Percentiles rank a stretch among this genome's conserved stretches.
Evolutionary conservation across 1,140 invertebrate species (phyloP).

Genomic region (Calycopis cecrops): DNA sequence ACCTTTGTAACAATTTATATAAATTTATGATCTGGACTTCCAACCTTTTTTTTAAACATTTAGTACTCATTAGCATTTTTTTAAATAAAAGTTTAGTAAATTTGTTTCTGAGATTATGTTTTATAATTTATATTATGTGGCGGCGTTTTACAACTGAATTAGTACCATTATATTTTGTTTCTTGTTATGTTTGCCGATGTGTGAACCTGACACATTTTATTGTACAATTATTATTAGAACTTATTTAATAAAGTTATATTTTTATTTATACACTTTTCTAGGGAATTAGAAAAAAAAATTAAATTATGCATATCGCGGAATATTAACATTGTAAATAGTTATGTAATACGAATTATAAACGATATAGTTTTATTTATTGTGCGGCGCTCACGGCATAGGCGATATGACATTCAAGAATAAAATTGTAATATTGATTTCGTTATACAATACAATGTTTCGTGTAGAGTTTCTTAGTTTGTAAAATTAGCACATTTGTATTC

Average conservation of each 20-base stretch:
- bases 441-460: neutral
- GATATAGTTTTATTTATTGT: conserved; percentile 39
- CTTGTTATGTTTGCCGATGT: conserved; percentile 69
- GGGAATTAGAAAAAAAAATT: conserved; percentile 56
- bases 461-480: conserved; percentile 29
- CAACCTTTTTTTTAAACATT: conserved; percentile 9
- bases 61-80: conserved; percentile 1
- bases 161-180: conserved; percentile 44
- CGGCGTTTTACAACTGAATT: neutral
- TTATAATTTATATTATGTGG: conserved; percentile 13
- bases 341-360: conserved; percentile 48
- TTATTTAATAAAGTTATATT: conserved; percentile 54
- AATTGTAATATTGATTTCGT: no score
- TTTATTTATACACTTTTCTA: conserved; percentile 60
- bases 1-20: conserved; percentile 9
- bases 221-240: conserved; percentile 57
- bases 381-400: neutral
- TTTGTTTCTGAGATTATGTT: conserved; percentile 52
- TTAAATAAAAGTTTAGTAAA: conserved; percentile 4
- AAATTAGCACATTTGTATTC: conserved; percentile 41
- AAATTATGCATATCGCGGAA: conserved; percentile 54
- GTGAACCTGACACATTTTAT: conserved; percentile 53
- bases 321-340: conserved; percentile 59
- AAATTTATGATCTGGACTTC: conserved; percentile 16
- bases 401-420: no score